Conservation (phyloP, 2,113 vertebrate species). For the Gallinago jamesoni region DNA sequence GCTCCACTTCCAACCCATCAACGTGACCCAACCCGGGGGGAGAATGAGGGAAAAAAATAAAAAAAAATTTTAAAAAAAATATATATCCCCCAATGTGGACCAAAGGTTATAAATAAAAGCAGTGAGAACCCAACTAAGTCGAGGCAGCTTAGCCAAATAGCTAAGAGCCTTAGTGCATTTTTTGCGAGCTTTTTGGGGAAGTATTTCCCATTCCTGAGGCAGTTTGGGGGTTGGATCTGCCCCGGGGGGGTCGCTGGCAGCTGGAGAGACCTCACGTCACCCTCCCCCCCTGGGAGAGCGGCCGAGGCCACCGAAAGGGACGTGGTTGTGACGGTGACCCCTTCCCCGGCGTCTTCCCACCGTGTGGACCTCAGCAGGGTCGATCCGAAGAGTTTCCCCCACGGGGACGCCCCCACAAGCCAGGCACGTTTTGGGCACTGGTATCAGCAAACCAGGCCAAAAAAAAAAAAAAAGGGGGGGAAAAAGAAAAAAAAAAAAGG, state of each 20-base stretch:
- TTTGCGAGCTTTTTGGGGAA: conserved; percentile 40
- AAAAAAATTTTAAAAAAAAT: not conserved
- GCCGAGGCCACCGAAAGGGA: not conserved
- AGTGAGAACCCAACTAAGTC: not conserved
- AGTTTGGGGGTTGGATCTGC: not conserved
- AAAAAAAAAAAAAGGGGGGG: not conserved
- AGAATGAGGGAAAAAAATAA: accelerated
- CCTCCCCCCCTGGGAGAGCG: accelerated
- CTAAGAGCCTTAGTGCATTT: conserved; percentile 52
- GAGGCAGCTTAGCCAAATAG: conserved; percentile 9
- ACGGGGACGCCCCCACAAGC: accelerated
- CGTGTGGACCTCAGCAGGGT: not conserved
- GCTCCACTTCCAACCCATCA: accelerated
- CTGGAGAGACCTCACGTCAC: not conserved
- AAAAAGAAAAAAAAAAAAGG: too few relatives aligned
- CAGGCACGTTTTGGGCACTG: accelerated
- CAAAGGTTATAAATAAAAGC: not conserved
- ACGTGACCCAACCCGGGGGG: not conserved
- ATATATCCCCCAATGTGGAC: accelerated
- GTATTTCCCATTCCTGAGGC: conserved; percentile 19
- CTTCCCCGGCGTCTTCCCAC: not conserved
- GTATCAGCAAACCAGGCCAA: not conserved
- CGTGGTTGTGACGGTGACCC: accelerated
- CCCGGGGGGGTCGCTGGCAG: not conserved
- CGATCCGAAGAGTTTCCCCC: not conserved